Evolutionary conservation across 2,113 vertebrate species (phyloP).

Genomic region (Chunga burmeisteri): DNA sequence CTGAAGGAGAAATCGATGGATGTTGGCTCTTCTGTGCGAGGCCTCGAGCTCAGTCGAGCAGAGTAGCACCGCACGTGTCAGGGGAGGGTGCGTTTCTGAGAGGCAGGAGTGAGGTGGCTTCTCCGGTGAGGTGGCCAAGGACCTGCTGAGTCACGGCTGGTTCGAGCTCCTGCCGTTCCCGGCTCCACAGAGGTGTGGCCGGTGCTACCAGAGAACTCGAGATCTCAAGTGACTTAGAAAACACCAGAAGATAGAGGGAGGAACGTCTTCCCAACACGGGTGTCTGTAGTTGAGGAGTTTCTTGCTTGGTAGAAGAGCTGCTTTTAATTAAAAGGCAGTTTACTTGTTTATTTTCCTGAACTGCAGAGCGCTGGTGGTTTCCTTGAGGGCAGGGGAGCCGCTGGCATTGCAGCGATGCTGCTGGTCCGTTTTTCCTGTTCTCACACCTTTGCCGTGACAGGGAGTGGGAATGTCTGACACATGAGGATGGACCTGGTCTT

Average conservation of each 20-base stretch:
- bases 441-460: background rate
- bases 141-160: background rate
- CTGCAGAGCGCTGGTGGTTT: background rate
- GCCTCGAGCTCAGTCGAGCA: fast-evolving
- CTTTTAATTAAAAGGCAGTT: background rate
- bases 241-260: background rate
- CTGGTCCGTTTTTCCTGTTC: background rate
- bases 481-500: background rate
- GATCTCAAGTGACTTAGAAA: background rate
- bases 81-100: background rate
- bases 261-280: background rate
- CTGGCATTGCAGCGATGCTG: background rate
- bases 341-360: background rate
- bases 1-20: background rate
- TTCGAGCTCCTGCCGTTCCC: fast-evolving
- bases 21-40: fast-evolving
- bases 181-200: background rate
- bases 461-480: background rate
- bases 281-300: background rate
- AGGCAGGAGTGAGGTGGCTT: background rate
- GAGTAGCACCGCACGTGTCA: fast-evolving
- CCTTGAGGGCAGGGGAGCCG: background rate
- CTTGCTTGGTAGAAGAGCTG: background rate
- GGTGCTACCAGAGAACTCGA: background rate
- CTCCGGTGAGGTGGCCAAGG: background rate